Conservation (phyloP, 2,797 vertebrate species). For the Natrix natrix region DNA sequence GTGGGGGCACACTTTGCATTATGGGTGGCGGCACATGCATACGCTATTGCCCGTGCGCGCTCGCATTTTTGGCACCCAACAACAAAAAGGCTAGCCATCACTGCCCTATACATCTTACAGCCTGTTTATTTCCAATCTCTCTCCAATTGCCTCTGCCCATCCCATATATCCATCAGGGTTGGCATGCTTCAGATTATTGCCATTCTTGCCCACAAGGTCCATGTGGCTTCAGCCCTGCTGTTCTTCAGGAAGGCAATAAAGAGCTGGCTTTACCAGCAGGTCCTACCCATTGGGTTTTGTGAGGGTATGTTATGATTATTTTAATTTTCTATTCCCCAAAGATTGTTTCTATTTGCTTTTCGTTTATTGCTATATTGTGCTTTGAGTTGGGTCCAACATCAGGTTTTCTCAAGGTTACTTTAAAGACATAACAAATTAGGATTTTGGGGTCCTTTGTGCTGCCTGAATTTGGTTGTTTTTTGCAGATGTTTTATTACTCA, state of each 20-base stretch:
- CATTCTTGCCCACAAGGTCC: neutral
- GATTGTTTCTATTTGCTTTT: neutral
- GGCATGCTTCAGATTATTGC: neutral
- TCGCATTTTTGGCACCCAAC: too few relatives aligned
- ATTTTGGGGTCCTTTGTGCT: neutral
- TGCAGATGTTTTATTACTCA: neutral
- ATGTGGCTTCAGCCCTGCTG: neutral
- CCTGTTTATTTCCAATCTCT: neutral
- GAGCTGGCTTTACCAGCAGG: neutral
- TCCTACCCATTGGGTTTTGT: neutral
- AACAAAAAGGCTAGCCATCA: too few relatives aligned
- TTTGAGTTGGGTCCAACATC: neutral
- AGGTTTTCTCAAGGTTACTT: neutral
- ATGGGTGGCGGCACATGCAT: too few relatives aligned
- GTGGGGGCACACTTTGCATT: too few relatives aligned
- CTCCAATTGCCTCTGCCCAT: neutral
- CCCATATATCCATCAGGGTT: neutral
- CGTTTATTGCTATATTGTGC: neutral
- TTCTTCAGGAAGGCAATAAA: neutral
- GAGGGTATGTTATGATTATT: neutral
- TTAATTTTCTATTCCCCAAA: neutral
- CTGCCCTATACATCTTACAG: neutral
- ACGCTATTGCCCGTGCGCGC: too few relatives aligned
- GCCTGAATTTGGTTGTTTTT: neutral
- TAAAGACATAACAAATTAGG: neutral